These are phyloP conservation scores for Drosophila merina DNA, from an alignment of 2,888 invertebrate species.

Conservation along the genomic window DNA sequence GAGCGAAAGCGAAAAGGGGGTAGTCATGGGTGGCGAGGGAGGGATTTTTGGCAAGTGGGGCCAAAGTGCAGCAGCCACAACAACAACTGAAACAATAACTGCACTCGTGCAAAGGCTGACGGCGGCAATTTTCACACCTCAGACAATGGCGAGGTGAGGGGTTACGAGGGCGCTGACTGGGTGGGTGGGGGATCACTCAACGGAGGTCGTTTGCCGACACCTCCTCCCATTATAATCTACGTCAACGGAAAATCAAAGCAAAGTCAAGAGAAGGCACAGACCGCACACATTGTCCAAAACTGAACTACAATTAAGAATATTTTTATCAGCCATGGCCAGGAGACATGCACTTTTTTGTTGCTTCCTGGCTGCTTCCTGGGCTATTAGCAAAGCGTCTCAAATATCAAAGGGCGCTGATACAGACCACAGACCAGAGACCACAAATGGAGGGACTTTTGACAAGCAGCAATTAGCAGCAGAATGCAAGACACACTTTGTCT, in stretches of 20 bases:
- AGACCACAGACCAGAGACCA: background rate
- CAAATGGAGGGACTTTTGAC: slow-evolving; percentile 35
- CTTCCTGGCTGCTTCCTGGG: slow-evolving; percentile 28
- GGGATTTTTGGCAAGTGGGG: background rate
- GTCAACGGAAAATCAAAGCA: slow-evolving; percentile 77
- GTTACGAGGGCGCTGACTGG: background rate
- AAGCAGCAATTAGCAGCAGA: slow-evolving; percentile 58
- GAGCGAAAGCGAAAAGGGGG: too few species aligned
- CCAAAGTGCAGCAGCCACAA: slow-evolving; percentile 56
- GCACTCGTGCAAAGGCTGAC: slow-evolving; percentile 65
- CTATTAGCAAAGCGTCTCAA: slow-evolving; percentile 81
- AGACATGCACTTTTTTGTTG: background rate
- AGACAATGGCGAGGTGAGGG: slow-evolving; percentile 62
- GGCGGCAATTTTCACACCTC: slow-evolving; percentile 69
- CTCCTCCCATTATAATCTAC: slow-evolving; percentile 53
- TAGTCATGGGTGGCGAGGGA: too few species aligned
- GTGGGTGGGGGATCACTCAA: slow-evolving; percentile 19
- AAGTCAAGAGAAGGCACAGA: slow-evolving; percentile 61
- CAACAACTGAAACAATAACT: slow-evolving; percentile 59
- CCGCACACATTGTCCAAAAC: slow-evolving; percentile 66
- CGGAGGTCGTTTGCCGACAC: slow-evolving; percentile 21
- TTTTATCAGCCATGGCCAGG: slow-evolving; percentile 58
- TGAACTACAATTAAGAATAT: slow-evolving; percentile 69
- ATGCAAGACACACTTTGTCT: background rate
- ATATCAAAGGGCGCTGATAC: slow-evolving; percentile 72